Conservation (phyloP, 35 echinoderm and acorn worm genomes). For the Chiridota heheva region DNA sequence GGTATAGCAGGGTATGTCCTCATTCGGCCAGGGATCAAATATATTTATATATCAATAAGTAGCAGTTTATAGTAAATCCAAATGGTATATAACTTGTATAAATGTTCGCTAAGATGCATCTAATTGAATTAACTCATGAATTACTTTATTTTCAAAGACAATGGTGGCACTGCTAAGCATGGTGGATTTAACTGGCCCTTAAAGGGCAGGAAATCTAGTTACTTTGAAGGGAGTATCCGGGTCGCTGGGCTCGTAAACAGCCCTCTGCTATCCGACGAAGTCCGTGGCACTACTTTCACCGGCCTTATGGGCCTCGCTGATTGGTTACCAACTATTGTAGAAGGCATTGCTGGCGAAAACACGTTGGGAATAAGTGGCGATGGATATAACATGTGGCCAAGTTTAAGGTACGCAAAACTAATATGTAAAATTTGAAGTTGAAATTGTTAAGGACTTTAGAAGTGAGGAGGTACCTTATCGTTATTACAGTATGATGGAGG, state of each 20-base stretch:
- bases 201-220: slow-evolving; percentile 16
- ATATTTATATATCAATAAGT: too few relatives aligned
- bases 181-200: slow-evolving; percentile 25
- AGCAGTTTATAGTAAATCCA: too few relatives aligned
- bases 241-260: slow-evolving; percentile 22
- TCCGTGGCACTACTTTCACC: background rate
- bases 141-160: slow-evolving; percentile 19
- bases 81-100: too few relatives aligned
- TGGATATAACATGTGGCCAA: slow-evolving; percentile 26
- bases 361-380: background rate
- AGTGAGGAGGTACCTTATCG: too few relatives aligned
- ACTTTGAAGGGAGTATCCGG: slow-evolving; percentile 34
- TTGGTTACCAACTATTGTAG: slow-evolving; percentile 28
- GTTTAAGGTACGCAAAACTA: slow-evolving; percentile 7
- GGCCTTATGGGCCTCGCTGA: slow-evolving; percentile 38
- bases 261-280: slow-evolving; percentile 13
- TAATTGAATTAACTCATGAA: too few relatives aligned
- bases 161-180: slow-evolving; percentile 12
- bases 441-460: too few relatives aligned
- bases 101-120: too few relatives aligned
- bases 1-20: too few relatives aligned
- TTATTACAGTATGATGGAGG: too few relatives aligned
- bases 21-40: too few relatives aligned
- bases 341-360: slow-evolving; percentile 3
- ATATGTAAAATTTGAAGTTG: too few relatives aligned